Evolutionary conservation across 2,888 invertebrate species (phyloP).

Genomic region (Acanthococcus lagerstroemiae): DNA sequence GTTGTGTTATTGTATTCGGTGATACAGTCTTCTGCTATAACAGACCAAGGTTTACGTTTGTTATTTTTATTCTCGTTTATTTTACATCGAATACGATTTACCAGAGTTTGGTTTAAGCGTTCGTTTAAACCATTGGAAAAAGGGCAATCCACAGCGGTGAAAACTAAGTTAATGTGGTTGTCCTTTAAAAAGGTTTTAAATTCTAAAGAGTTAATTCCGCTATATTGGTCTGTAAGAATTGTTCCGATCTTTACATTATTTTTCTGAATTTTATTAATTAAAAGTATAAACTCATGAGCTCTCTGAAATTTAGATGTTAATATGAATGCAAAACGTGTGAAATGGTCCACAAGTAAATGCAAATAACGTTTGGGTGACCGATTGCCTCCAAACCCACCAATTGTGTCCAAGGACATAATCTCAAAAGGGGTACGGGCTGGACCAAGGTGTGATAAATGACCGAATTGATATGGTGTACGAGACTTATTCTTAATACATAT

Average conservation of each 20-base stretch:
- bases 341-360: constrained; percentile 37
- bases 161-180: not conserved
- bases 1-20: not conserved
- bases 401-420: constrained; percentile 38
- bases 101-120: not conserved
- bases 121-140: not conserved
- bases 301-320: constrained; percentile 37
- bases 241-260: not conserved
- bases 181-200: not conserved
- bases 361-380: constrained; percentile 35
- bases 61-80: not conserved
- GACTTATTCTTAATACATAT: constrained; percentile 39
- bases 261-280: constrained; percentile 17
- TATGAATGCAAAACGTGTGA: constrained; percentile 37
- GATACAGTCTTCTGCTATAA: not conserved
- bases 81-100: not conserved
- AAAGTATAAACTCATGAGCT: constrained; percentile 37
- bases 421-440: constrained; percentile 38
- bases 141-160: not conserved
- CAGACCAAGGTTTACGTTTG: not conserved
- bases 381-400: constrained; percentile 38
- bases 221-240: not conserved
- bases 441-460: constrained; percentile 37
- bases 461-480: constrained; percentile 36
- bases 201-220: not conserved